Evolutionary conservation across 1,140 invertebrate genomes (phyloP), one percentile per base, ranked within the genome.

Genomic region (Apolygus lucorum): DNA sequence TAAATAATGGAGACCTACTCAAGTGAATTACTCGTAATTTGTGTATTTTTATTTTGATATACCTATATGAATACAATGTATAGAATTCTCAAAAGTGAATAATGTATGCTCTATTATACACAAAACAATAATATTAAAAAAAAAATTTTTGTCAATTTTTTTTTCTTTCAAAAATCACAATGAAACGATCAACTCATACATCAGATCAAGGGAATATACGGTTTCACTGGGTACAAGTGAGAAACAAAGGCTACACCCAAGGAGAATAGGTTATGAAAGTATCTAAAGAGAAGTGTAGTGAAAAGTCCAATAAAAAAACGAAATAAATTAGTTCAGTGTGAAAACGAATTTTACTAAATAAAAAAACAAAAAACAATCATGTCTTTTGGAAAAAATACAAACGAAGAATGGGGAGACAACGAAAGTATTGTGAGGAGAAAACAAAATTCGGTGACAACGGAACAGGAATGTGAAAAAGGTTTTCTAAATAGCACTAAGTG

Each of bases 81-180:
- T 62, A 34, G 68, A 70, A 26, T 70, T 70, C 28, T 24, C 25
- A 65, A 65, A 63, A 64, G 68, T 59, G 67, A 65, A 70, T 70
- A 70, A 63, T 65, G 68, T 70, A 70, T 70, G 68, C 68, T 70
- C 68, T 70, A 70, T 68, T 27, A 68, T 68, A 59, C 28, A 68
- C 54, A 59, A 59, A n/a, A 59, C 22, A 21, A 67, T 22, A 59
- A 59, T 27, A 70, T 24, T 52, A 25, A 64, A 52, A 70, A 70
- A 70, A 64, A 64, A 69, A 64, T 25, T 24, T 24, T 26, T 22
- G 14, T 52, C 22, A 17, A 22, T 25, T 52, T 52, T 68, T 68
- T 59, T 17, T 24, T 68, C 52, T 68, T 68, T 25, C n/a, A n/a
- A n/a, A n/a, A n/a, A n/a, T n/a, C n/a, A n/a, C n/a, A n/a, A n/a